Conservation (phyloP, 2,888 invertebrate genomes). For the Protula sp. region DNA sequence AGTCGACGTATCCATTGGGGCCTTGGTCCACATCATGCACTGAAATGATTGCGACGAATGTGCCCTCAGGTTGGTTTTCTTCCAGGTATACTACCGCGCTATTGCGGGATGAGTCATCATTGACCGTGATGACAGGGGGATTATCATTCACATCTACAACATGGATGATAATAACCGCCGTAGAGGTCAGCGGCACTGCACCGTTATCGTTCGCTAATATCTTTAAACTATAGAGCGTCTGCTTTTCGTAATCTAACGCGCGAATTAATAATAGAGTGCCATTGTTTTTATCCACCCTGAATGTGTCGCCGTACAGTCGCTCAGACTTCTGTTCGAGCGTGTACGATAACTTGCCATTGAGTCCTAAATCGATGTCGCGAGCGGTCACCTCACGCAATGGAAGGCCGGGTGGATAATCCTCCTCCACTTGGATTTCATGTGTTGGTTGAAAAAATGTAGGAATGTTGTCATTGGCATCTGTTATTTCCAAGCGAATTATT, state of each 20-base stretch:
- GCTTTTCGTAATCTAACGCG: background rate
- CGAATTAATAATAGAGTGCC: background rate
- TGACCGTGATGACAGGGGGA: background rate
- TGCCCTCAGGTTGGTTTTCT: background rate
- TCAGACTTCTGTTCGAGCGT: background rate
- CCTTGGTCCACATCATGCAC: background rate
- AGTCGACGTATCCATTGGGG: background rate
- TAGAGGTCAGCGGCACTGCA: background rate
- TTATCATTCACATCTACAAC: background rate
- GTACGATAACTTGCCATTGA: background rate
- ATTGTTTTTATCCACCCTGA: background rate
- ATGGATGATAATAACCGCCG: background rate
- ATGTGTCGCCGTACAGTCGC: conserved; percentile 1
- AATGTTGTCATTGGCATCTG: background rate
- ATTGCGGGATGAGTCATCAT: background rate
- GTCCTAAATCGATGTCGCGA: background rate
- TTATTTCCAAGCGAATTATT: background rate
- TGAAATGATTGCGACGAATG: background rate
- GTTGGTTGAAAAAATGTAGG: background rate
- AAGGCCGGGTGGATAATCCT: background rate
- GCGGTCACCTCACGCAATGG: background rate
- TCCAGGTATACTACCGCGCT: background rate
- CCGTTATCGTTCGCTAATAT: background rate
- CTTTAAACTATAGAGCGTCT: background rate
- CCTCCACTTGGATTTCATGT: background rate